Evolutionary conservation across 2,113 vertebrate genomes (phyloP), one percentile per base, ranked within the genome.

Genomic region (Ramphastos sulfuratus): DNA sequence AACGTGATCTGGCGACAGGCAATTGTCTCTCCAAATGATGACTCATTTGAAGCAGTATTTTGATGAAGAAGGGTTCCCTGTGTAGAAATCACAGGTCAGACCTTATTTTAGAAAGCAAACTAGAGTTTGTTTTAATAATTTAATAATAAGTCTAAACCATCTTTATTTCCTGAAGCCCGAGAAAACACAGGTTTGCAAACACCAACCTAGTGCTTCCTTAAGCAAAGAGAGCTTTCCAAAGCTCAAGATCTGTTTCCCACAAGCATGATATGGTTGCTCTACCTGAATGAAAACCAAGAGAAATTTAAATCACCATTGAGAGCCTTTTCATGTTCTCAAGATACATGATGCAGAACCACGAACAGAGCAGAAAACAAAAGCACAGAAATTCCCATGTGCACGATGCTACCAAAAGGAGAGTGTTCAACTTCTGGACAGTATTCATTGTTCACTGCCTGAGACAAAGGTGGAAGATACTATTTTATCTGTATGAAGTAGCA

Each of bases 371-470:
- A 80, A 83, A 81, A 64, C 7, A 56, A 21, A 80, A 80, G 13
- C 27, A 54, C 23, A 65, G 54, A 42, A 66, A 66, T 35, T 64
- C 48, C n/a, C 30, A 4, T 0, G 0, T 48, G 42, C 37, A 69
- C 0, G 0, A 24, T 61, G 20, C 10, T 2, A 2, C 10, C 2
- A 10, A 69, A n/a, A 80, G 35, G 16, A 78, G 15, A 2, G 7
- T 46, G 14, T 44, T 81, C 60, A 54, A 16, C 33, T 44, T 58
- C 33, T 75, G 42, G 28, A 31, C 50, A 24, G 30, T 6, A 3
- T 27, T 7, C 35, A 25, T 5, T 55, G 6, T 35, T 75, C 35
- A 20, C 15, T 73, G 39, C 82, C 10, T 12, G 50, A 70, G 19
- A 23, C 33, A 90, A 74, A 81, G 5, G 25, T 24, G 37, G 28